A percentile compares a stretch with the other conserved stretches of the same genome.
phyloP scores from a whole-genome alignment of 2,797 vertebrate genomes.

The Dendrocincla tyrannina region DNA sequence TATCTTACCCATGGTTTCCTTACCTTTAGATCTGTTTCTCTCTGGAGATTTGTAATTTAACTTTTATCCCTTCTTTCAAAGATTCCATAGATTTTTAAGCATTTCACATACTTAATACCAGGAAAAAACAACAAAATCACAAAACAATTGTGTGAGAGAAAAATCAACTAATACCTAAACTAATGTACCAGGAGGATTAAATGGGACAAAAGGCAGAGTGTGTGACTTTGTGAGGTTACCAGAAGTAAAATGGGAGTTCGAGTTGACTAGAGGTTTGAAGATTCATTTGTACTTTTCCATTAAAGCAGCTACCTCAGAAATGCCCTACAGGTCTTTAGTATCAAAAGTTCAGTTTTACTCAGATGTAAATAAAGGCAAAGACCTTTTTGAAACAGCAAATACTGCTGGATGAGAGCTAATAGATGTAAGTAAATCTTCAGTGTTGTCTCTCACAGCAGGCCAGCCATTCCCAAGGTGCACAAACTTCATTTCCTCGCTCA shows the following conservation, averaged over 20 bases:
- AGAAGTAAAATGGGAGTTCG: neutral
- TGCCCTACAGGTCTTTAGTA: neutral
- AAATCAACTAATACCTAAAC: neutral
- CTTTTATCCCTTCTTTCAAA: neutral
- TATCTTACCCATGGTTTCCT: neutral
- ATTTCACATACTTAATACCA: neutral
- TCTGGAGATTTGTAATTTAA: neutral
- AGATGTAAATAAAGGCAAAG: neutral
- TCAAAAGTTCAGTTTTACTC: neutral
- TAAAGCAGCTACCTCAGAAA: neutral
- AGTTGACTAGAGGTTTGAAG: neutral
- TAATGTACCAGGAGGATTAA: neutral
- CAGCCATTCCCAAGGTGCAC: neutral
- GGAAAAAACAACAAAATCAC: neutral
- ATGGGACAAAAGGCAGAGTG: neutral
- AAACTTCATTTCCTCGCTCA: neutral
- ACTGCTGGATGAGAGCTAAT: neutral
- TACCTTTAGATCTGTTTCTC: constrained; percentile 20
- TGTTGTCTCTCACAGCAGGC: neutral
- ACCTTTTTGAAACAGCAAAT: neutral
- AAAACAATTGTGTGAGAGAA: neutral
- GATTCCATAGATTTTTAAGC: neutral
- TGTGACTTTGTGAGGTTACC: neutral
- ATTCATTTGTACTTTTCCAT: neutral
- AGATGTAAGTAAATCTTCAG: neutral